phyloP scores from a whole-genome alignment of 1,140 invertebrate species.

The Sarcophaga peregrina region DNA sequence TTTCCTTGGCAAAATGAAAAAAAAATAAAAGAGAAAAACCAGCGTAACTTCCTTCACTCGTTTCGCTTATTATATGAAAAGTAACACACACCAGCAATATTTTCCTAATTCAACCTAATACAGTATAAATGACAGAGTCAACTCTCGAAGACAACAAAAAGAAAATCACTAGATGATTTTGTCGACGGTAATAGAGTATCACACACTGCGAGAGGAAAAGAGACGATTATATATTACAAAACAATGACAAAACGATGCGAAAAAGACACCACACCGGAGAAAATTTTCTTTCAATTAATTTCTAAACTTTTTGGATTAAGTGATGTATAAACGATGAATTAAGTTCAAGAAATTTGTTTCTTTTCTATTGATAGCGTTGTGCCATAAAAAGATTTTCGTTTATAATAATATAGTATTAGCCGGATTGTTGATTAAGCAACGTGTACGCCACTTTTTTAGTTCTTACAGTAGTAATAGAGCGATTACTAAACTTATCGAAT shows the following conservation, averaged over 20 bases:
- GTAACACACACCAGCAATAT: not conserved
- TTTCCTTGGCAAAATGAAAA: not conserved
- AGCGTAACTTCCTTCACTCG: conserved; percentile 13
- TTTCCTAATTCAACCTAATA: not conserved
- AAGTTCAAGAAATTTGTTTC: not conserved
- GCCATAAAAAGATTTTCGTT: not conserved
- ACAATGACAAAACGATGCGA: not conserved
- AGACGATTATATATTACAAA: not conserved
- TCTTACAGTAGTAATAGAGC: not conserved
- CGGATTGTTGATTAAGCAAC: not conserved
- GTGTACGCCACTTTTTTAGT: not conserved
- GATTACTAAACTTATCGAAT: not conserved
- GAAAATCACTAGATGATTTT: not conserved
- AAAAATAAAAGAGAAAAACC: conserved; percentile 11
- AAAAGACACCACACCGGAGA: not conserved
- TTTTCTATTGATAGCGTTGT: not conserved
- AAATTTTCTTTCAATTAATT: not conserved
- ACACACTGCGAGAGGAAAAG: not conserved
- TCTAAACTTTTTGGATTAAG: not conserved
- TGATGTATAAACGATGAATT: not conserved
- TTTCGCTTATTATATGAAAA: conserved; percentile 3
- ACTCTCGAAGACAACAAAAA: not conserved
- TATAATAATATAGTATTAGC: not conserved
- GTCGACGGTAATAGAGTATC: not conserved
- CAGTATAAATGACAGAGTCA: conserved; percentile 3